phyloP scores from a whole-genome alignment of 2,797 vertebrate species.

The Hoplostethus mediterraneus region DNA sequence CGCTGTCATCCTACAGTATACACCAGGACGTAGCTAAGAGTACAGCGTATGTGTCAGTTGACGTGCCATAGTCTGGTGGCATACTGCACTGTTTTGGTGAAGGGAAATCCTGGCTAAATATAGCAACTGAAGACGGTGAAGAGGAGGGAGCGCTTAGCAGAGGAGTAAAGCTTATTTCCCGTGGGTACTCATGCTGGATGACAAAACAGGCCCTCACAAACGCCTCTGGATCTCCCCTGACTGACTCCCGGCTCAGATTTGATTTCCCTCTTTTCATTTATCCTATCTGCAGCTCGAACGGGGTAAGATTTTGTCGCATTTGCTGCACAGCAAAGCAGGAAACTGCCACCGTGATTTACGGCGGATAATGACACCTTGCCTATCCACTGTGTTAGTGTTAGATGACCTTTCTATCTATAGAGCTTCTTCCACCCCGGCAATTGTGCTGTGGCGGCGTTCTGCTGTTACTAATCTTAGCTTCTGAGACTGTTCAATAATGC shows the following conservation, averaged over 20 bases:
- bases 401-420: slow-evolving; percentile 84
- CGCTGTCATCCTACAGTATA: slow-evolving; percentile 4
- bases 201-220: slow-evolving; percentile 66
- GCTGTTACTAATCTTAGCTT: slow-evolving; percentile 82
- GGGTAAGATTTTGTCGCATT: slow-evolving; percentile 10
- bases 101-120: slow-evolving; percentile 58
- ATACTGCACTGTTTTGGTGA: slow-evolving; percentile 46
- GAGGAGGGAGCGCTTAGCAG: slow-evolving; percentile 15
- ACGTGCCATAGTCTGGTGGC: slow-evolving; percentile 26
- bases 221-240: slow-evolving; percentile 17
- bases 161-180: slow-evolving; percentile 35
- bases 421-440: slow-evolving; percentile 43
- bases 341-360: slow-evolving; percentile 13
- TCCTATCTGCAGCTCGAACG: neutral
- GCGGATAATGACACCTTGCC: slow-evolving; percentile 63
- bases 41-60: neutral
- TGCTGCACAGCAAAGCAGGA: slow-evolving; percentile 52
- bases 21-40: neutral
- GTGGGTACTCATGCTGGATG: slow-evolving; percentile 41
- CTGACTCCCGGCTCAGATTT: slow-evolving; percentile 34
- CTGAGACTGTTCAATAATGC: slow-evolving; percentile 82
- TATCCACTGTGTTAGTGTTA: slow-evolving; percentile 58
- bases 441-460: slow-evolving; percentile 49
- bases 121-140: slow-evolving; percentile 32
- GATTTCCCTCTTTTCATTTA: neutral